Conservation (phyloP, 2,888 invertebrate species). For the Drosophila tanythrix region DNA sequence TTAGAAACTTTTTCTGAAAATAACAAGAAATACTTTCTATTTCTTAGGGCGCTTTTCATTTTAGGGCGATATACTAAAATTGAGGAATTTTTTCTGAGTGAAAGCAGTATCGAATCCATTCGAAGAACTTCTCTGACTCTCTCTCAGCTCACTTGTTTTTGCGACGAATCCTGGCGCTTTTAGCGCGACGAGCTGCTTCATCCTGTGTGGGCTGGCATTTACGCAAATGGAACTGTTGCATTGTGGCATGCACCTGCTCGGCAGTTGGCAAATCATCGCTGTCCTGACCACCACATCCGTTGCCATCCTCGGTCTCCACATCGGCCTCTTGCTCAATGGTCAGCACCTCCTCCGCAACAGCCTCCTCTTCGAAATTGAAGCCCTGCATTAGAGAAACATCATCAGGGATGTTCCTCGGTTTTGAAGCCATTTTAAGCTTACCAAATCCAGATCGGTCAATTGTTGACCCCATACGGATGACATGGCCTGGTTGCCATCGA, state of each 20-base stretch:
- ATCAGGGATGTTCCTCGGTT: neutral
- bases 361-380: constrained; percentile 78
- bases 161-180: constrained; percentile 81
- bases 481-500: constrained; percentile 55
- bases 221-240: constrained; percentile 84
- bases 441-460: constrained; percentile 53
- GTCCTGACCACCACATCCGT: constrained; percentile 50
- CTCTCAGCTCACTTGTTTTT: constrained; percentile 75
- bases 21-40: neutral
- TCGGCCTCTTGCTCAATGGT: constrained; percentile 82
- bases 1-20: neutral
- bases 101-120: neutral
- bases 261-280: constrained; percentile 82
- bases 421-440: constrained; percentile 20
- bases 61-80: neutral
- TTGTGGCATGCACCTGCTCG: constrained; percentile 84
- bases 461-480: constrained; percentile 76
- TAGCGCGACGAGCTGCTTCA: constrained; percentile 78
- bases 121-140: neutral
- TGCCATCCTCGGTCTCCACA: constrained; percentile 81
- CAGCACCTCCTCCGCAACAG: constrained; percentile 76
- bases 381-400: constrained; percentile 37
- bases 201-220: constrained; percentile 82
- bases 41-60: neutral
- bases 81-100: neutral